These are phyloP conservation scores for Arrhopalites spinosus DNA, from an alignment of 2,888 invertebrate species.

Conservation along the genomic window DNA sequence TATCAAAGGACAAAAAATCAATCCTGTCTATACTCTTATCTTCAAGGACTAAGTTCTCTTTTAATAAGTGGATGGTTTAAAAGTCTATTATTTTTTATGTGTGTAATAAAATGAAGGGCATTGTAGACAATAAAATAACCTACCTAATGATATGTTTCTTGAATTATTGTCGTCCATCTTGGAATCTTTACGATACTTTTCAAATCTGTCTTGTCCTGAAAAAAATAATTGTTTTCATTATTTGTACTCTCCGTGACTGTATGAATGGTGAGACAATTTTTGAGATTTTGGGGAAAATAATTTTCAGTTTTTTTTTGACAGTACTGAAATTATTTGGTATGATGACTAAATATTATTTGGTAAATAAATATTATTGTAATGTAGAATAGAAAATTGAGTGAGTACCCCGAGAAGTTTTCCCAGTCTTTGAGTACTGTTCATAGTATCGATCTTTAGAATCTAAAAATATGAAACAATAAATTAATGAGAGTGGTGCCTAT, in stretches of 20 bases:
- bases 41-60: too few relatives aligned
- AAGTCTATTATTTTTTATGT: too few relatives aligned
- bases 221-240: neutral
- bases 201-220: constrained; percentile 30
- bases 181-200: constrained; percentile 30
- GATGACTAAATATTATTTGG: neutral
- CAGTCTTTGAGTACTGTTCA: constrained; percentile 12
- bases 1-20: too few relatives aligned
- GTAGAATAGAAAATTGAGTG: neutral
- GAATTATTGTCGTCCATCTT: constrained; percentile 4
- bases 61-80: too few relatives aligned
- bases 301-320: too few relatives aligned
- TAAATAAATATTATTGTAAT: constrained; percentile 2
- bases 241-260: too few relatives aligned
- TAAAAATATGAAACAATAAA: neutral
- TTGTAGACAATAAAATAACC: too few relatives aligned
- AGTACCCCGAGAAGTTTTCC: constrained; percentile 10
- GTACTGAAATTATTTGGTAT: neutral
- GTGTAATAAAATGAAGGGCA: too few relatives aligned
- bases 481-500: neutral
- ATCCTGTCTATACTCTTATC: too few relatives aligned
- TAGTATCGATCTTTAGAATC: constrained; percentile 14
- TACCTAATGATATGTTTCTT: too few relatives aligned
- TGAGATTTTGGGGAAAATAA: too few relatives aligned
- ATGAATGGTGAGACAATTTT: too few relatives aligned